Conservation (phyloP, 2,113 vertebrate species). For the Sigmodon hispidus region DNA sequence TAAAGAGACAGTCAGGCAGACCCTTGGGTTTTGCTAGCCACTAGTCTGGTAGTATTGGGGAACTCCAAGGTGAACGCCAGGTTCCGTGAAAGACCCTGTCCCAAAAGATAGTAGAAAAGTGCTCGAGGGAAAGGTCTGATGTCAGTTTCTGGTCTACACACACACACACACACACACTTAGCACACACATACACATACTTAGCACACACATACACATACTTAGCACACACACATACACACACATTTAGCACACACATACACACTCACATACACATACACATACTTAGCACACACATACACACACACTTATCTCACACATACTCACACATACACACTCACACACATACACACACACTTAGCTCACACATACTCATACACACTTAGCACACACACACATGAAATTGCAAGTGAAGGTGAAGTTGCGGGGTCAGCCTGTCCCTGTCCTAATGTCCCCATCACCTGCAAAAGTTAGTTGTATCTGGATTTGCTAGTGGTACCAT, state of each 20-base stretch:
- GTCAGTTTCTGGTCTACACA: not conserved
- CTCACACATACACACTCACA: not conserved
- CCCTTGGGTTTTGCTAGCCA: not conserved
- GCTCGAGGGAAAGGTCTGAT: no score
- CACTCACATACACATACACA: not conserved
- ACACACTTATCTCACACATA: not conserved
- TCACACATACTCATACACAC: no score
- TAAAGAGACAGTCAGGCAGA: not conserved
- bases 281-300: not conserved
- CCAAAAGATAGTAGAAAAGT: not conserved
- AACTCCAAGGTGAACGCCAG: not conserved
- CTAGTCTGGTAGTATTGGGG: no score
- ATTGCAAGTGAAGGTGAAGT: not conserved
- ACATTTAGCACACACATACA: not conserved
- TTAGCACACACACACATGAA: not conserved
- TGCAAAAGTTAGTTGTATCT: not conserved
- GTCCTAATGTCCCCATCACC: not conserved
- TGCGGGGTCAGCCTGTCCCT: not conserved
- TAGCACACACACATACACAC: not conserved
- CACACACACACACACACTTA: not conserved
- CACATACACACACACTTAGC: not conserved
- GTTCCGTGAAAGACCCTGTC: not conserved
- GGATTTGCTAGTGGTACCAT: fast-evolving
- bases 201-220: not conserved
- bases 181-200: no score